Evolutionary conservation across 2,113 vertebrate species (phyloP), one percentile per base, ranked within the genome.

Genomic region (Cacatua alba): DNA sequence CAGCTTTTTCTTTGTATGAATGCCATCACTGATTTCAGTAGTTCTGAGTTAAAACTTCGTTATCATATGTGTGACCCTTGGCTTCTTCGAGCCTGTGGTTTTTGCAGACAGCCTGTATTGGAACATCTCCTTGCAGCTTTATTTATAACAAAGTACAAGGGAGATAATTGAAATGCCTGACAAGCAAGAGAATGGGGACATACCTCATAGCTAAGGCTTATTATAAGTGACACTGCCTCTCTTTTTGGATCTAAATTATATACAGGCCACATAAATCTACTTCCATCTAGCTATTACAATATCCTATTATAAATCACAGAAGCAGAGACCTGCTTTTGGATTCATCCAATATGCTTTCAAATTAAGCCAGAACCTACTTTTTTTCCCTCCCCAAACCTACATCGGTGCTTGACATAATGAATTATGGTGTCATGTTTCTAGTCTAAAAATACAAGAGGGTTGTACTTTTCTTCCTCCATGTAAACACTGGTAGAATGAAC

Each of bases 111-210:
- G 55, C 24, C 53, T 92, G 60, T 62, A 69, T 95, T 82, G 83
- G 79, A 92, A 84, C 16, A 68, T 91, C 44, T 82, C 44, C 35
- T 87, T 68, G 39, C 48, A 94, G 59, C n/a, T 96, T 95, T 95
- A 86, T 92, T 94, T 95, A 65, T 95, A 94, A 95, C 29, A 11
- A 60, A 82, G 68, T 75, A 77, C 53, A 52, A 92, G 46, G 57
- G 68, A 95, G 63, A 82, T 93, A 89, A 86, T 7, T 90, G 92
- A 95, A 96, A 96, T 86, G 62, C 55, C 67, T 82, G 86, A 91
- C 48, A 82, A 93, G 86, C 39, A 69, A 88, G 92, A 90, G 67
- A 95, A 95, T 69, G 52, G 55, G 79, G 55, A 83, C 35, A 60
- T 37, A 92, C 76, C 92, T 97, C 83, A 71, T 68, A 95, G 95